Conservation (phyloP, 1,140 invertebrate species). For the Nephotettix cincticeps region DNA sequence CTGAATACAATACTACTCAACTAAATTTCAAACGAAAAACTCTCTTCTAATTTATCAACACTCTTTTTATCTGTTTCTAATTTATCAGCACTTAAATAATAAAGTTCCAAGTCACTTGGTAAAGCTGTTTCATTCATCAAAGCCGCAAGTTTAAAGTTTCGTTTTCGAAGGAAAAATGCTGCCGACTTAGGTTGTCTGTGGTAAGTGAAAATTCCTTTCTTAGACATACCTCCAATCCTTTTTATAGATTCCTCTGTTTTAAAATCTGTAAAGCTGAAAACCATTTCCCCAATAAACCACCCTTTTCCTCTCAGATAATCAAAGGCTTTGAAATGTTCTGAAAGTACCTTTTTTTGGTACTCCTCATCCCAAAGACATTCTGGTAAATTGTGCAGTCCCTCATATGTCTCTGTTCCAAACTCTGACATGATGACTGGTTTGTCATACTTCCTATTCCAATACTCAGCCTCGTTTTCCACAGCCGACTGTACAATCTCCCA, state of each 20-base stretch:
- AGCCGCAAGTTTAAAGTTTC: constrained; percentile 68
- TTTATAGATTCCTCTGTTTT: constrained; percentile 70
- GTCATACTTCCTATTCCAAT: constrained; percentile 78
- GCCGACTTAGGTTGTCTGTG: constrained; percentile 82
- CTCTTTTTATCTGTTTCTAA: too few relatives aligned
- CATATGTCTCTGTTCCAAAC: constrained; percentile 92
- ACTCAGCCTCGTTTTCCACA: constrained; percentile 72
- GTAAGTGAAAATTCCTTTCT: constrained; percentile 88
- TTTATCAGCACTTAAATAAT: too few relatives aligned
- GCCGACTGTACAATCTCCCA: constrained; percentile 70
- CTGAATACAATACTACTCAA: too few relatives aligned
- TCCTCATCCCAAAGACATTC: constrained; percentile 91
- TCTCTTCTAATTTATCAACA: too few relatives aligned
- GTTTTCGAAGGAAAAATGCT: constrained; percentile 71
- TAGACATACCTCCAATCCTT: constrained; percentile 81
- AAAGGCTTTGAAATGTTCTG: constrained; percentile 87
- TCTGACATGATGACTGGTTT: constrained; percentile 94
- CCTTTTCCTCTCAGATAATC: constrained; percentile 72
- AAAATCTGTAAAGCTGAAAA: constrained; percentile 96
- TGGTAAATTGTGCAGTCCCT: constrained; percentile 79
- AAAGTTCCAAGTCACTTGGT: too few relatives aligned
- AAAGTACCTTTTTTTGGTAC: constrained; percentile 83
- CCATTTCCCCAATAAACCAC: constrained; percentile 93
- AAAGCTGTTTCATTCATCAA: too few relatives aligned
- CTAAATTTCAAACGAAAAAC: too few relatives aligned